phyloP scores from a whole-genome alignment of 2,113 vertebrate genomes.

The Phalacrocorax pelagicus region DNA sequence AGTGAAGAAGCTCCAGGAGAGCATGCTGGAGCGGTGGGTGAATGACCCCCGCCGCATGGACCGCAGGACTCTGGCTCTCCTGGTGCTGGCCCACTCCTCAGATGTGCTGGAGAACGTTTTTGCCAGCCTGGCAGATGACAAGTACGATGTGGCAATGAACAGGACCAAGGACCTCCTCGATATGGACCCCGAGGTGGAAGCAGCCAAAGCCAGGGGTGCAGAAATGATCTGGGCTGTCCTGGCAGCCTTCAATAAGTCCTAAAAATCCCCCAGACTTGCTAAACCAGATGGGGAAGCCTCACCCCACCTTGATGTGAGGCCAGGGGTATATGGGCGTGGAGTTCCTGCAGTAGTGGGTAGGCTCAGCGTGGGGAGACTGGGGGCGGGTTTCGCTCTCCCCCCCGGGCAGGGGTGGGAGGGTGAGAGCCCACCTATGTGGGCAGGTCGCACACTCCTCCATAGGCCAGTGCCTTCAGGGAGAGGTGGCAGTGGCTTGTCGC shows the following conservation, averaged over 20 bases:
- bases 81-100: constrained; percentile 80
- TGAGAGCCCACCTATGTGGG: too few species aligned
- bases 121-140: constrained; percentile 72
- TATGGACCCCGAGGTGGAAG: constrained; percentile 78
- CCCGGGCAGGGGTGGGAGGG: background rate
- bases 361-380: background rate
- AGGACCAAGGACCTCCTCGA: constrained; percentile 79
- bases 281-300: background rate
- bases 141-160: constrained; percentile 76
- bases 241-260: constrained; percentile 83
- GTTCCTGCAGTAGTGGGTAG: background rate
- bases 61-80: constrained; percentile 75
- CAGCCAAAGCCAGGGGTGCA: constrained; percentile 56
- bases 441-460: background rate
- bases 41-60: constrained; percentile 81
- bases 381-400: background rate
- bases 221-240: constrained; percentile 88
- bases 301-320: accelerated
- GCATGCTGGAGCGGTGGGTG: constrained; percentile 82
- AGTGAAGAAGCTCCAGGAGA: constrained; percentile 78
- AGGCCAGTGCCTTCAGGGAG: background rate
- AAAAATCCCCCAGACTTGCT: background rate
- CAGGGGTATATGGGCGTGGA: background rate
- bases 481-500: background rate
- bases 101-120: constrained; percentile 83